Conservation (phyloP, 2,113 vertebrate species). For the Larimichthys crocea region DNA sequence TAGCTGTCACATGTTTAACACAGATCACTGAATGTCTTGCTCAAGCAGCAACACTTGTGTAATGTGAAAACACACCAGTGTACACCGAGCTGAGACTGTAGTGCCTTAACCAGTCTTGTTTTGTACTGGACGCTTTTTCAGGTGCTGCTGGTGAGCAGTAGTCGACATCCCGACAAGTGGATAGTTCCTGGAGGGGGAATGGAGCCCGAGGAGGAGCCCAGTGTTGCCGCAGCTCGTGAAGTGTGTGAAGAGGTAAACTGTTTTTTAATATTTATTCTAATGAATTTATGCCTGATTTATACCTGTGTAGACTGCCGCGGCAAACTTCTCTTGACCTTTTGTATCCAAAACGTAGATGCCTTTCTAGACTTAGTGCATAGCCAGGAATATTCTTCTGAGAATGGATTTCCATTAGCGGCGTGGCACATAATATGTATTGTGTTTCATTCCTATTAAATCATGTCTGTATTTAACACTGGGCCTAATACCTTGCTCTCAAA, state of each 20-base stretch:
- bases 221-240: slow-evolving; percentile 92
- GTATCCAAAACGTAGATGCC: slow-evolving; percentile 2
- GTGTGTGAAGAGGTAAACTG: slow-evolving; percentile 92
- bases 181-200: slow-evolving; percentile 98
- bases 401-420: slow-evolving; percentile 43
- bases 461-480: slow-evolving; percentile 67
- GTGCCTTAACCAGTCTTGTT: background rate
- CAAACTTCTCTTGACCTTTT: slow-evolving; percentile 14
- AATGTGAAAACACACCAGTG: background rate
- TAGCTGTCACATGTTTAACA: background rate
- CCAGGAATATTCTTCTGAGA: slow-evolving; percentile 67
- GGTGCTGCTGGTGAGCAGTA: slow-evolving; percentile 98
- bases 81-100: background rate
- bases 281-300: background rate
- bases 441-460: slow-evolving; percentile 69
- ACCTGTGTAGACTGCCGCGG: background rate
- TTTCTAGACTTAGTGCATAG: slow-evolving; percentile 27
- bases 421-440: slow-evolving; percentile 52
- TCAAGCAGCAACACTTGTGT: slow-evolving; percentile 1
- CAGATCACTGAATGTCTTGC: background rate
- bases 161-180: slow-evolving; percentile 97
- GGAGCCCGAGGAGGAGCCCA: slow-evolving; percentile 97
- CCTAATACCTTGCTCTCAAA: slow-evolving; percentile 56
- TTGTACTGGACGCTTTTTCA: slow-evolving; percentile 65
- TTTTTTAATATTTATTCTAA: background rate